Evolutionary conservation across 2,797 vertebrate species (phyloP).

Genomic region (Atherinosoma microstoma): DNA sequence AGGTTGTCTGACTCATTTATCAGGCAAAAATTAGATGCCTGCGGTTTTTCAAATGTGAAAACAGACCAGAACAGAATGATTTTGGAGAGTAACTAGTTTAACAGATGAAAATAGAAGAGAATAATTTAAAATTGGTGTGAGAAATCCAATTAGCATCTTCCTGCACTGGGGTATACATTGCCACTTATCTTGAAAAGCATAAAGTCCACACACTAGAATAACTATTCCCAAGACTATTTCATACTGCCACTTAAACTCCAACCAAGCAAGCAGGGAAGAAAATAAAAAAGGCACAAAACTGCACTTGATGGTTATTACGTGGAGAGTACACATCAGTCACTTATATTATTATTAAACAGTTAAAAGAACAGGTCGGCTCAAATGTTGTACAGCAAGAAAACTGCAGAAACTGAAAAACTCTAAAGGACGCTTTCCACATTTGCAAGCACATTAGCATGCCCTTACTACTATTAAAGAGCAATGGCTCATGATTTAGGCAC

Average conservation of each 20-base stretch:
- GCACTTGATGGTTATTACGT: neutral
- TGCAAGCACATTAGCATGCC: constrained; percentile 15
- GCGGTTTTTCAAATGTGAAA: constrained; percentile 14
- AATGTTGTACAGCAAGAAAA: constrained; percentile 8
- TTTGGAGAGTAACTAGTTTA: constrained; percentile 6
- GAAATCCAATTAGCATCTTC: neutral
- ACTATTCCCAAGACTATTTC: neutral
- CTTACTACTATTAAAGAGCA: constrained; percentile 33
- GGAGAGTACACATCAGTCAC: neutral
- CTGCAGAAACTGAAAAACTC: constrained; percentile 12
- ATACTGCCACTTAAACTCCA: neutral
- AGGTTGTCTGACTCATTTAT: neutral
- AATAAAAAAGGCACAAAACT: neutral
- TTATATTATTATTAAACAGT: neutral
- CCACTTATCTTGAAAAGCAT: neutral
- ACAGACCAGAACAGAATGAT: constrained; percentile 2
- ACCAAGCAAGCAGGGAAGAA: constrained; percentile 6
- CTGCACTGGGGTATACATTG: neutral
- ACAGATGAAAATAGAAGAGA: neutral
- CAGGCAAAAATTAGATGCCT: neutral
- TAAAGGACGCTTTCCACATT: constrained; percentile 29
- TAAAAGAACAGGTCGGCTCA: neutral
- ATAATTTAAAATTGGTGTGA: neutral
- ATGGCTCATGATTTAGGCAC: constrained; percentile 57
- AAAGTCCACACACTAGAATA: neutral